phyloP scores from a whole-genome alignment of 2,113 vertebrate species.

The Tachycineta bicolor region DNA sequence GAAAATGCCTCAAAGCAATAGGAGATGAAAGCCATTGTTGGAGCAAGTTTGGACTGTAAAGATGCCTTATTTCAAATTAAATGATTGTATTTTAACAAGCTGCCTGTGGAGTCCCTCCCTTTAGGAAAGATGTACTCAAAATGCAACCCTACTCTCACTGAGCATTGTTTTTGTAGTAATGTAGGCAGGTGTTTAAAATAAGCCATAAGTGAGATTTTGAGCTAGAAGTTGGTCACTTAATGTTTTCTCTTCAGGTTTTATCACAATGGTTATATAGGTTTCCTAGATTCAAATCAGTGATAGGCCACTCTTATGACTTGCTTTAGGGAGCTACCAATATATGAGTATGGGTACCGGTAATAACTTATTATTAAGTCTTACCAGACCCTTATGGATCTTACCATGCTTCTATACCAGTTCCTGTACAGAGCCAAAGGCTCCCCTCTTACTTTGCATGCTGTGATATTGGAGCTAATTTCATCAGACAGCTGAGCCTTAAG shows the following conservation, averaged over 20 bases:
- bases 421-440: not conserved
- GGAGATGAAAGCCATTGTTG: not conserved
- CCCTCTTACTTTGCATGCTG: not conserved
- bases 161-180: not conserved
- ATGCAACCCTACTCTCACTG: not conserved
- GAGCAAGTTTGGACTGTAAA: not conserved
- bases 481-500: not conserved
- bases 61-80: not conserved
- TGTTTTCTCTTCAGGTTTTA: not conserved
- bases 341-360: not conserved
- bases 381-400: not conserved
- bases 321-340: not conserved
- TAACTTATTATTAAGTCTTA: not conserved
- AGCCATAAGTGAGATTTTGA: not conserved
- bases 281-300: not conserved
- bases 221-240: not conserved
- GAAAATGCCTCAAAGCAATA: not conserved
- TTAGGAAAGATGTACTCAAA: not conserved
- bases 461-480: not conserved
- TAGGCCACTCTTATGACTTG: not conserved
- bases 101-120: not conserved
- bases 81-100: not conserved
- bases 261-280: not conserved
- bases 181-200: not conserved
- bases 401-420: not conserved